phyloP scores from a whole-genome alignment of 2,797 vertebrate species.

The Streptopelia turtur region DNA sequence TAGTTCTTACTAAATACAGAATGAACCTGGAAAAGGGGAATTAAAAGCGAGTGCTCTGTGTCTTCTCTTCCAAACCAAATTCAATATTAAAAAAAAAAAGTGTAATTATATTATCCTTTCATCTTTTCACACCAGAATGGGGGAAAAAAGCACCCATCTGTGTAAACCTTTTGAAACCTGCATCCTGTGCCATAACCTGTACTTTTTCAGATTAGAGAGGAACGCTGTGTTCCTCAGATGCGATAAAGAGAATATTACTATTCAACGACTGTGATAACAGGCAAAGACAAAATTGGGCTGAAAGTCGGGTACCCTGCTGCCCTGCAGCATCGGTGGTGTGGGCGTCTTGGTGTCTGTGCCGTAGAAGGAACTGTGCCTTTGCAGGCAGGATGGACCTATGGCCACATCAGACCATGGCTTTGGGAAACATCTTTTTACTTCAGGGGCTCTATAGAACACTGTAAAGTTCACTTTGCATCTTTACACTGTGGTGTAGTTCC shows the following conservation, averaged over 20 bases:
- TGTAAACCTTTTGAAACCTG: neutral
- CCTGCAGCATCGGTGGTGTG: accelerated
- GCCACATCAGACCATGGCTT: neutral
- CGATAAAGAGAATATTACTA: accelerated
- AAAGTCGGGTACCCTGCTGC: neutral
- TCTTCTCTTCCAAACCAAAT: constrained; percentile 14
- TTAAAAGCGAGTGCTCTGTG: neutral
- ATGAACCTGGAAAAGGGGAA: neutral
- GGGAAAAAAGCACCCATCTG: accelerated
- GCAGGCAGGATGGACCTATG: neutral
- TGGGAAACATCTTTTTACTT: neutral
- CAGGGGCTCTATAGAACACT: neutral
- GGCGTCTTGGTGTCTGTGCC: neutral
- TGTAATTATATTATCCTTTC: neutral
- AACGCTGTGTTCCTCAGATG: neutral
- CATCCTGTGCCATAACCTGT: neutral
- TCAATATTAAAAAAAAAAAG: neutral
- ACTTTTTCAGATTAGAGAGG: neutral
- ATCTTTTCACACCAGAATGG: neutral
- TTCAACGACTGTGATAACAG: neutral
- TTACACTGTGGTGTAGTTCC: neutral
- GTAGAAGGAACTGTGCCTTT: accelerated
- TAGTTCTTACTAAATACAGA: neutral
- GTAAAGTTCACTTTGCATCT: neutral
- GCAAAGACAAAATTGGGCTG: neutral